These are phyloP conservation scores for Aspidiotus destructor DNA, from an alignment of 2,888 invertebrate genomes.

Conservation along the genomic window DNA sequence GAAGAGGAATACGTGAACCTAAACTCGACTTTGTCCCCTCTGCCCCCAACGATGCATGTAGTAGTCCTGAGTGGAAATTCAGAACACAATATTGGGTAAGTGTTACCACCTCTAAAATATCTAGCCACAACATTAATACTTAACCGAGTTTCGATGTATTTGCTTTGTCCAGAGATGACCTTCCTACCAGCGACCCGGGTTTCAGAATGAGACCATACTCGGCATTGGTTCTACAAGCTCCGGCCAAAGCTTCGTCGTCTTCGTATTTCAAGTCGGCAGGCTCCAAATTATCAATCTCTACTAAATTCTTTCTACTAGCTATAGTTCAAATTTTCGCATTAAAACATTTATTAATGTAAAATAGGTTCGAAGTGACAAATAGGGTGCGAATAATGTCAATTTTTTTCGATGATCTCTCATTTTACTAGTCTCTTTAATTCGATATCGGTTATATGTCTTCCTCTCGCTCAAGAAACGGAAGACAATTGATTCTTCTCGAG, in stretches of 20 bases:
- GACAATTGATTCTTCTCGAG: too few species aligned
- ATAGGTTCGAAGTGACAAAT: too few species aligned
- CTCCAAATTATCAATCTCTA: neutral
- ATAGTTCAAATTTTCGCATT: neutral
- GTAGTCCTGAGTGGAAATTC: slow-evolving; percentile 25
- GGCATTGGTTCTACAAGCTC: slow-evolving; percentile 21
- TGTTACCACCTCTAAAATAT: neutral
- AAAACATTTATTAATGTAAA: too few species aligned
- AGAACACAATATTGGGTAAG: slow-evolving; percentile 19
- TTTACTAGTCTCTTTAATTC: too few species aligned
- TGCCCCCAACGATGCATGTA: neutral
- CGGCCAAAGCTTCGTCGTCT: too few species aligned
- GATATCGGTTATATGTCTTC: too few species aligned
- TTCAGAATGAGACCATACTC: slow-evolving; percentile 42
- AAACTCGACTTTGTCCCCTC: neutral
- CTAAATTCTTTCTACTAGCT: neutral
- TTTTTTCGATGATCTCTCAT: too few species aligned
- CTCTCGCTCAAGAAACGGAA: too few species aligned
- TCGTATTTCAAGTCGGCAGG: too few species aligned
- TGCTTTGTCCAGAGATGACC: slow-evolving; percentile 60
- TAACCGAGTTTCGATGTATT: neutral
- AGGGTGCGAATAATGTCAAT: too few species aligned
- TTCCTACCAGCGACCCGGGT: slow-evolving; percentile 44
- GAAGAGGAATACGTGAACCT: slow-evolving; percentile 18
- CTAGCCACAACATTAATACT: too few species aligned